Percentiles rank a stretch among this genome's conserved stretches.
Conservation (phyloP, 2,888 invertebrate genomes). For the Zeuzera pyrina region DNA sequence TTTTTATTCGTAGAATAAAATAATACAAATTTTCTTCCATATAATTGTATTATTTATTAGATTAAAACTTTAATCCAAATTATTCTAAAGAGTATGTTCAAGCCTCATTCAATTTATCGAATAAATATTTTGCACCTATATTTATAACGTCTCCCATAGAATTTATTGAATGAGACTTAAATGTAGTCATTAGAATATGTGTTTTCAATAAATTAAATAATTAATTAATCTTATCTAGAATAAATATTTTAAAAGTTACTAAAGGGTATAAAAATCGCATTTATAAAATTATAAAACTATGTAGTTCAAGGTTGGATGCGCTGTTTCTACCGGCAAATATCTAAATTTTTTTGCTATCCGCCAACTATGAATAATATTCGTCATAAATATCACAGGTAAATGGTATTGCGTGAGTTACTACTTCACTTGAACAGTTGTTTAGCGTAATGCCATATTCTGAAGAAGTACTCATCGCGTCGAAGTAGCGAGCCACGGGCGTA, state of each 20-base stretch:
- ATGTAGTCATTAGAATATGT: constrained; percentile 25
- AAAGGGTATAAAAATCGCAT: constrained; percentile 34
- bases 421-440: constrained; percentile 85
- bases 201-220: constrained; percentile 39
- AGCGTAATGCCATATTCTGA: constrained; percentile 92
- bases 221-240: constrained; percentile 44
- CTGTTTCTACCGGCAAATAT: constrained; percentile 18
- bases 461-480: constrained; percentile 94
- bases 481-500: constrained; percentile 90
- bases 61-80: constrained; percentile 23
- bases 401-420: constrained; percentile 38
- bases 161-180: constrained; percentile 46
- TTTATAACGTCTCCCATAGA: constrained; percentile 57
- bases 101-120: constrained; percentile 54
- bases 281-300: constrained; percentile 39
- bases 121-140: constrained; percentile 62
- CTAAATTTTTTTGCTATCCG: constrained; percentile 34
- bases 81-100: constrained; percentile 28
- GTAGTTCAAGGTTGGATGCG: constrained; percentile 27
- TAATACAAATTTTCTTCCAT: background rate
- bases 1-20: background rate
- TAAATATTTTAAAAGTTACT: constrained; percentile 28
- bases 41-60: constrained; percentile 9
- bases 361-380: constrained; percentile 40
- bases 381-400: constrained; percentile 63